These are phyloP conservation scores for Cybosia mesomella DNA, from an alignment of 2,888 invertebrate species.

Conservation along the genomic window DNA sequence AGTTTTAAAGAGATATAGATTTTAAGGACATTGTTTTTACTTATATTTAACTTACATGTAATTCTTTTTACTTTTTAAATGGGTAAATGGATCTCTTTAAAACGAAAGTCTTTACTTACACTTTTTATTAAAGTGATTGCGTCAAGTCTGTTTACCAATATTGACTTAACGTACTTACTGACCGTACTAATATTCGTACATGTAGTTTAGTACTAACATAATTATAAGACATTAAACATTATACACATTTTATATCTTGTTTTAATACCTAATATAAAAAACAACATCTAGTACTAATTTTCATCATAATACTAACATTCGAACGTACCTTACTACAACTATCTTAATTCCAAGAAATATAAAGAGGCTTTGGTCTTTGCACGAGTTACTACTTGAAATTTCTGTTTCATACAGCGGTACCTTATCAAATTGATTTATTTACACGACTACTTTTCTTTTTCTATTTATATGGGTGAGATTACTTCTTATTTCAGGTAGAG, in stretches of 20 bases:
- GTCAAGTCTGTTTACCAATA: constrained; percentile 46
- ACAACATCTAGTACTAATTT: constrained; percentile 52
- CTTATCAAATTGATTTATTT: constrained; percentile 19
- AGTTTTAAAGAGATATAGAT: constrained; percentile 70
- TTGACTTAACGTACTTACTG: constrained; percentile 55
- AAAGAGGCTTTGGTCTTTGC: constrained; percentile 86
- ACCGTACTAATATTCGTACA: constrained; percentile 61
- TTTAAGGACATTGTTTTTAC: constrained; percentile 56
- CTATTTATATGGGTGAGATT: constrained; percentile 85
- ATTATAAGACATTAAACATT: constrained; percentile 67
- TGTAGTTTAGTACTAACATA: constrained; percentile 69
- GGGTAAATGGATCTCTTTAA: constrained; percentile 63
- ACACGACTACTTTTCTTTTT: constrained; percentile 61
- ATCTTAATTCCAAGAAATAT: constrained; percentile 74
- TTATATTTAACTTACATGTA: constrained; percentile 31
- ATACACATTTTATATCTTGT: constrained; percentile 69
- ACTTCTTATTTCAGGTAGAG: constrained; percentile 87
- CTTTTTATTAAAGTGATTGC: constrained; percentile 51
- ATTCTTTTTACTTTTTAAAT: constrained; percentile 11
- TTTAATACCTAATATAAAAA: constrained; percentile 65
- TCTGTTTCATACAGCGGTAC: constrained; percentile 50
- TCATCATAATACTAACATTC: constrained; percentile 52
- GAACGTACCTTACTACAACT: constrained; percentile 49
- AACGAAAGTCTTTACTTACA: constrained; percentile 55
- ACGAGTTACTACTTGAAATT: constrained; percentile 65